Evolutionary conservation across 2,888 invertebrate genomes (phyloP), one percentile per base, ranked within the genome.

Genomic region (Eilema sororculum): DNA sequence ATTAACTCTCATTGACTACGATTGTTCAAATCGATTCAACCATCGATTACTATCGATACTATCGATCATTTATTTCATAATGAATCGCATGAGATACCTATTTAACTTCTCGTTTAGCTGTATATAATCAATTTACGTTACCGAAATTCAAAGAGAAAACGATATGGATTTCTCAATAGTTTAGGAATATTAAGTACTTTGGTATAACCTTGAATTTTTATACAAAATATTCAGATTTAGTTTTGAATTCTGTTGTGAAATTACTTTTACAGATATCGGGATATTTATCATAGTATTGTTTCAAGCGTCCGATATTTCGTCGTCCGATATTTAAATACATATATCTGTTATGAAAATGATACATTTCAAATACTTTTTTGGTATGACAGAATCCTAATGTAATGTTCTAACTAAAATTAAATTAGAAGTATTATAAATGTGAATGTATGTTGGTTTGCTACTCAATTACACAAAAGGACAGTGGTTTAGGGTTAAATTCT

Each of bases 41-140:
- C 75, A 78, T 69, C 60, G 58, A 57, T 74, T 68, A 58, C 67
- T 9, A 66, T 59, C n/a, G 65, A 74, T 72, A 69, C 69, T 46
- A 71, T 57, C 62, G 8, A 13, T 62, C 60, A 64, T 69, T 74
- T 41, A 46, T 59, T 67, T 59, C 60, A 52, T 41, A 67, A 67
- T 67, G 28, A 60, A 60, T 30, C 25, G 30, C 60, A 65, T 69
- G 65, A 69, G 52, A 52, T 64, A n/a, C 9, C 52, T 52, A 64
- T 46, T 64, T 64, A 57, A 37, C 46, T 69, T 58, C n/a, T 57
- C 22, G 30, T 52, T 65, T 65, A 60, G 12, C 12, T 52, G 69
- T 52, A 6, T 41, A 69, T 62, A 70, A 70, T 72, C 33, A 24
- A 67, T 57, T 61, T 30, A 57, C 37, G 52, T 61, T 56, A 22